Percentiles rank a stretch among this genome's conserved stretches.
These are phyloP conservation scores for Brachyrhaphis roseni DNA, from an alignment of 2,797 vertebrate species.

Conservation along the genomic window DNA sequence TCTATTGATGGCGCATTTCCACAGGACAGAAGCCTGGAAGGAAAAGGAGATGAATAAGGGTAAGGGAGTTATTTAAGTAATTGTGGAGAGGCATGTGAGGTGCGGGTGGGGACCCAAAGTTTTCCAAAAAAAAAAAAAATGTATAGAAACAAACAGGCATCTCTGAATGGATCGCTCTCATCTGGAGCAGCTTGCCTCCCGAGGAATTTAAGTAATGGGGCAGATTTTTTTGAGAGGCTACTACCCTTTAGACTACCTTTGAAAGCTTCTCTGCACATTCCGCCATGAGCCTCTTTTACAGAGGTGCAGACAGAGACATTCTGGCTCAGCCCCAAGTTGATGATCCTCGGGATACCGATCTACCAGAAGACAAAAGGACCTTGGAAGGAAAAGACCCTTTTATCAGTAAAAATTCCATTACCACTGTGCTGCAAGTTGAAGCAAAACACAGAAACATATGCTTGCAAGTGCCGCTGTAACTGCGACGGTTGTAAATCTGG, in stretches of 20 bases:
- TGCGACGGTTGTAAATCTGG: constrained; percentile 56
- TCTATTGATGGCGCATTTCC: constrained; percentile 69
- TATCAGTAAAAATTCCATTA: constrained; percentile 51
- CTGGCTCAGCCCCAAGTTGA: constrained; percentile 62
- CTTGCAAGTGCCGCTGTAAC: constrained; percentile 44
- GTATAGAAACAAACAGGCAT: constrained; percentile 38
- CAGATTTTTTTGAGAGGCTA: constrained; percentile 54
- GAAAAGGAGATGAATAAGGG: constrained; percentile 15
- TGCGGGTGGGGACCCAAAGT: neutral
- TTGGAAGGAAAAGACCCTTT: constrained; percentile 47
- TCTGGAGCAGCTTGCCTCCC: constrained; percentile 36
- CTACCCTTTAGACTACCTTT: constrained; percentile 59
- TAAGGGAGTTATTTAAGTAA: constrained; percentile 20
- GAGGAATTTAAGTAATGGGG: constrained; percentile 69
- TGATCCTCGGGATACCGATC: constrained; percentile 54
- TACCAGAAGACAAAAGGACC: constrained; percentile 46
- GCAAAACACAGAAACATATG: constrained; percentile 42
- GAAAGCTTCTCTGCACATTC: constrained; percentile 41
- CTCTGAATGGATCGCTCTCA: constrained; percentile 19
- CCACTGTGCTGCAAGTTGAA: constrained; percentile 32
- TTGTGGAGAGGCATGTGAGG: constrained; percentile 28
- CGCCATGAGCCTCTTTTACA: constrained; percentile 46
- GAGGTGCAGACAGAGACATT: constrained; percentile 70
- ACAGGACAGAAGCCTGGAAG: constrained; percentile 47
- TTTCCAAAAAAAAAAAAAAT: constrained; percentile 20